Conservation (phyloP, 2,797 vertebrate genomes). For the Limnodromus scolopaceus region DNA sequence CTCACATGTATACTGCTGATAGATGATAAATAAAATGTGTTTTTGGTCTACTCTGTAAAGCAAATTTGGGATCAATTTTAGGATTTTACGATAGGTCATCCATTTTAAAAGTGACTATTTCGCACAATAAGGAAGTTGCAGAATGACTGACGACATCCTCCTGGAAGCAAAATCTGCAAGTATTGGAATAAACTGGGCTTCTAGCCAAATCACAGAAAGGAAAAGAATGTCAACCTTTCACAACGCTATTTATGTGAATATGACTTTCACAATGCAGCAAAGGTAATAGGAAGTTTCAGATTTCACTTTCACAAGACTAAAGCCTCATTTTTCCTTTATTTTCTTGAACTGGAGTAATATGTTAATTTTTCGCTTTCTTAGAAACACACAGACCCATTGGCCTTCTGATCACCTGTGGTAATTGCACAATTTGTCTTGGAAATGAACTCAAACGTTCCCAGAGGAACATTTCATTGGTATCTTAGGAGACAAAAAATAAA, state of each 20-base stretch:
- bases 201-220: constrained; percentile 1
- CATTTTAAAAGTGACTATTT: neutral
- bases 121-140: constrained; percentile 11
- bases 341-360: neutral
- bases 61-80: constrained; percentile 6
- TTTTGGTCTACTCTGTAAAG: neutral
- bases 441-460: neutral
- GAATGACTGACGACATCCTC: neutral
- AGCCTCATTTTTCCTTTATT: neutral
- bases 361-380: neutral
- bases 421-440: constrained; percentile 5
- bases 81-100: neutral
- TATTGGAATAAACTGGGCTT: neutral
- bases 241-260: neutral
- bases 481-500: neutral
- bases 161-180: neutral
- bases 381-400: neutral
- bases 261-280: neutral
- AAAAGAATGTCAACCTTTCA: neutral
- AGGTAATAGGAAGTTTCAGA: neutral
- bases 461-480: neutral
- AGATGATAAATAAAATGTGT: neutral
- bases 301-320: neutral
- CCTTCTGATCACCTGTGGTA: neutral
- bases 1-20: neutral